phyloP scores from a whole-genome alignment of 2,888 invertebrate species.

The Amphipyra tragopoginis region DNA sequence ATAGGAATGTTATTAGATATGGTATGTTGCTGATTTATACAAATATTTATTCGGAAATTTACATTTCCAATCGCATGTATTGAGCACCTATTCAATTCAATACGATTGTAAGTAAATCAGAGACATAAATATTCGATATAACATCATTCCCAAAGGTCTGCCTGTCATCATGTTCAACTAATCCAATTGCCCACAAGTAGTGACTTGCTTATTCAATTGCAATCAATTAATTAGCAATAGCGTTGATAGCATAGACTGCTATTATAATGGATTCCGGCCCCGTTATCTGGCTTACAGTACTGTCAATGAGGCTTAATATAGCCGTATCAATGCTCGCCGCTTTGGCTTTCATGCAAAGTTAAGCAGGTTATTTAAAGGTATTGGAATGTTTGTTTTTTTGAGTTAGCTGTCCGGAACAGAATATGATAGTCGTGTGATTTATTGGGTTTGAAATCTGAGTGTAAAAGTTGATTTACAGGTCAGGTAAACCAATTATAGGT shows the following conservation, averaged over 20 bases:
- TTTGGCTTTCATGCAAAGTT: constrained; percentile 23
- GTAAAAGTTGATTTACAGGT: no score
- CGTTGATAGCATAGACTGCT: constrained; percentile 42
- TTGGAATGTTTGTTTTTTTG: constrained; percentile 26
- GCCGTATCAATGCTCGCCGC: constrained; percentile 15
- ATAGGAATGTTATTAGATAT: no score
- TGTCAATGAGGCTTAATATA: constrained; percentile 42
- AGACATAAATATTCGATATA: constrained; percentile 34
- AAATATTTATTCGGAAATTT: constrained; percentile 21
- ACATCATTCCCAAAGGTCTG: constrained; percentile 37
- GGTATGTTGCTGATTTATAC: no score
- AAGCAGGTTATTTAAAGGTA: constrained; percentile 16
- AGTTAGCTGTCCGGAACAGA: constrained; percentile 10
- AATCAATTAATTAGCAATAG: constrained; percentile 55
- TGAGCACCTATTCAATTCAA: constrained; percentile 28
- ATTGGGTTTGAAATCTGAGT: no score
- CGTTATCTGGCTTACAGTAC: constrained; percentile 36
- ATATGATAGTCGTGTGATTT: no score
- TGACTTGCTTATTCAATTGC: constrained; percentile 48
- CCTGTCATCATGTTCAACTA: constrained; percentile 39
- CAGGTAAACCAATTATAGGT: no score
- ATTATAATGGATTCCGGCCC: constrained; percentile 49
- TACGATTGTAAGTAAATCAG: constrained; percentile 39
- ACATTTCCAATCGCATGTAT: constrained; percentile 17
- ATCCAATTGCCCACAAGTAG: constrained; percentile 42